Evolutionary conservation across 2,888 invertebrate species (phyloP).

Genomic region (Hemistola chrysoprasaria): DNA sequence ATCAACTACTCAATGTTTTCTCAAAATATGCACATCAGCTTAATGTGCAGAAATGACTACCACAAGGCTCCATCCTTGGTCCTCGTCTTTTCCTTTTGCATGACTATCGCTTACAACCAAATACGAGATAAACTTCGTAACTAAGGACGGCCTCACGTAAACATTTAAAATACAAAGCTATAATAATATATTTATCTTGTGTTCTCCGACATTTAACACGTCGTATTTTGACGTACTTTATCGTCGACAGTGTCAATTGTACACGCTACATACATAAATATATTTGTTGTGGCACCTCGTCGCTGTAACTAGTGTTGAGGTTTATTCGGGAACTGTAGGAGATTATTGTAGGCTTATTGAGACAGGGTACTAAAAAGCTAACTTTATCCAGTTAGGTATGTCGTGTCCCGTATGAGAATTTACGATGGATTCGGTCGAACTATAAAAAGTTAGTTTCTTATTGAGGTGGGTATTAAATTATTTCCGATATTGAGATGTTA

Average conservation of each 20-base stretch:
- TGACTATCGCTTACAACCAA: constrained; percentile 15
- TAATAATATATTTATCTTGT: constrained; percentile 48
- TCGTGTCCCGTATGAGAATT: constrained; percentile 27
- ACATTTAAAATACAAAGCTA: constrained; percentile 31
- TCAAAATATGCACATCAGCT: neutral
- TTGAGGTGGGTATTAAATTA: constrained; percentile 31
- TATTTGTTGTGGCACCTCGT: constrained; percentile 9
- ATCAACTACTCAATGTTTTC: too few species aligned
- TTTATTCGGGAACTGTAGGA: neutral
- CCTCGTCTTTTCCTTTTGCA: constrained; percentile 17
- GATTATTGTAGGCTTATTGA: neutral
- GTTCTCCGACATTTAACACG: constrained; percentile 57
- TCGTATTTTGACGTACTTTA: constrained; percentile 65
- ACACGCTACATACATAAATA: constrained; percentile 22
- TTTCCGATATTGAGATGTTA: constrained; percentile 33
- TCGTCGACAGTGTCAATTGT: constrained; percentile 42
- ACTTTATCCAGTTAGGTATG: constrained; percentile 24
- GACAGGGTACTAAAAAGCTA: constrained; percentile 12
- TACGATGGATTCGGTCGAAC: constrained; percentile 32
- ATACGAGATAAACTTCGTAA: constrained; percentile 24
- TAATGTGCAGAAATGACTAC: neutral
- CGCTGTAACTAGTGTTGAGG: constrained; percentile 6
- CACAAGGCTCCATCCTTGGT: constrained; percentile 12
- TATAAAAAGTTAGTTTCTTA: constrained; percentile 35
- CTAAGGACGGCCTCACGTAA: constrained; percentile 32